A percentile compares a stretch with the other conserved stretches of the same genome.
Evolutionary conservation across 2,797 vertebrate species (phyloP).

Genomic region (Staurois parvus): DNA sequence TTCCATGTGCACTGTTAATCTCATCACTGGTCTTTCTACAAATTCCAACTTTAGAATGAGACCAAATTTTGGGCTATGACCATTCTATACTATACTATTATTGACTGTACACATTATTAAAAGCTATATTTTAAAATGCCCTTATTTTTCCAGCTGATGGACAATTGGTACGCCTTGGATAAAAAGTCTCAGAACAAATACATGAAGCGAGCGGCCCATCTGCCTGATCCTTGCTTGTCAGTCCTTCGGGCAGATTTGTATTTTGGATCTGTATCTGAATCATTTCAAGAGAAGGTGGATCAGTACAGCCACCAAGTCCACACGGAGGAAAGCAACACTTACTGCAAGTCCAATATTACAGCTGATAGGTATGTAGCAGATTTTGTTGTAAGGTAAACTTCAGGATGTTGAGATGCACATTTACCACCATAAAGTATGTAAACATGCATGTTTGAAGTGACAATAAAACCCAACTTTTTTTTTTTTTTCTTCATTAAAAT

Average conservation of each 20-base stretch:
- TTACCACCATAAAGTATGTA: no score
- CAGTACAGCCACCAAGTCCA: slow-evolving; percentile 76
- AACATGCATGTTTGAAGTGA: no score
- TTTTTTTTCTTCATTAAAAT: no score
- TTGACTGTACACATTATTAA: no score
- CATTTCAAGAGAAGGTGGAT: slow-evolving; percentile 82
- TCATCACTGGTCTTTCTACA: no score
- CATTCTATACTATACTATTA: no score
- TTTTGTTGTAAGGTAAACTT: neutral
- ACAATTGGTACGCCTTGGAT: slow-evolving; percentile 84
- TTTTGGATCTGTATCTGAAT: slow-evolving; percentile 95
- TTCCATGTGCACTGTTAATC: no score
- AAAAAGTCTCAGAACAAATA: slow-evolving; percentile 80
- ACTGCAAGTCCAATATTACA: slow-evolving; percentile 66
- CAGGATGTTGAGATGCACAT: no score
- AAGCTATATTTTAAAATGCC: no score
- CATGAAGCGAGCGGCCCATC: slow-evolving; percentile 78
- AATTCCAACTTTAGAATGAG: no score
- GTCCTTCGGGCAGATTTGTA: slow-evolving; percentile 85
- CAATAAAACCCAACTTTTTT: no score
- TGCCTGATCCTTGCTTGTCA: slow-evolving; percentile 88
- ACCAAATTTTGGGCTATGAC: no score
- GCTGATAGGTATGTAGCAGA: slow-evolving; percentile 75
- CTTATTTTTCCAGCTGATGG: slow-evolving; percentile 75
- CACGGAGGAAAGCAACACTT: slow-evolving; percentile 57